Evolutionary conservation across 2,113 vertebrate genomes (phyloP).

Genomic region (Cyrtonyx montezumae): DNA sequence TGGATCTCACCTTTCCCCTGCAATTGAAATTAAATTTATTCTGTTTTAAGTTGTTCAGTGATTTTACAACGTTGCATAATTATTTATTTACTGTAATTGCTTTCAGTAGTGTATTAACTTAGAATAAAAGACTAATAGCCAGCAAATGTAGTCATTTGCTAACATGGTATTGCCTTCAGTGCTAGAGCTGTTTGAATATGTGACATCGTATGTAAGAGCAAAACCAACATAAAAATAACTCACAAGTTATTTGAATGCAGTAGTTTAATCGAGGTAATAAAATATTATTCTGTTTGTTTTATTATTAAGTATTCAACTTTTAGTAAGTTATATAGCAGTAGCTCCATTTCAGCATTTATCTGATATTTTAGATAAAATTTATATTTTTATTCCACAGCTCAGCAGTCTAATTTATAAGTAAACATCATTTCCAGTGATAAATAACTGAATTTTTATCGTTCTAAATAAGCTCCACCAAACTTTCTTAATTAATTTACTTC

Average conservation of each 20-base stretch:
- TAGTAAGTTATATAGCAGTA: neutral
- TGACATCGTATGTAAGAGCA: slow-evolving; percentile 37
- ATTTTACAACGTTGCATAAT: slow-evolving; percentile 14
- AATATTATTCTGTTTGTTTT: slow-evolving; percentile 23
- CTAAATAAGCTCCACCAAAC: neutral
- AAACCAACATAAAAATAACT: slow-evolving; percentile 47
- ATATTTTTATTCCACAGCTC: neutral
- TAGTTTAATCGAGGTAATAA: slow-evolving; percentile 35
- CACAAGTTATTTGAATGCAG: neutral
- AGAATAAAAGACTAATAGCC: slow-evolving; percentile 24
- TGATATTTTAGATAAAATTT: neutral
- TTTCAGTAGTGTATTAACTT: slow-evolving; percentile 47
- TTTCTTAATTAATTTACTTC: neutral
- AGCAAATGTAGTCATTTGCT: slow-evolving; percentile 34
- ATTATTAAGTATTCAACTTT: neutral
- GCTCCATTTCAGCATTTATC: neutral
- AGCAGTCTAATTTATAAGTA: neutral
- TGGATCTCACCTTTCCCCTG: neutral
- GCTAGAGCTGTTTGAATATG: slow-evolving; percentile 34
- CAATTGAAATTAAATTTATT: neutral
- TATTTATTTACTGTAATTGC: slow-evolving; percentile 39
- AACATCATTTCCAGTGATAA: neutral
- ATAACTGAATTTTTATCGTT: neutral
- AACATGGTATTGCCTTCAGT: slow-evolving; percentile 28
- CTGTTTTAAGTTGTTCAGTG: neutral